A percentile compares a stretch with the other conserved stretches of the same genome.
Conservation (phyloP, 2,113 vertebrate genomes). For the Heterocephalus glaber region DNA sequence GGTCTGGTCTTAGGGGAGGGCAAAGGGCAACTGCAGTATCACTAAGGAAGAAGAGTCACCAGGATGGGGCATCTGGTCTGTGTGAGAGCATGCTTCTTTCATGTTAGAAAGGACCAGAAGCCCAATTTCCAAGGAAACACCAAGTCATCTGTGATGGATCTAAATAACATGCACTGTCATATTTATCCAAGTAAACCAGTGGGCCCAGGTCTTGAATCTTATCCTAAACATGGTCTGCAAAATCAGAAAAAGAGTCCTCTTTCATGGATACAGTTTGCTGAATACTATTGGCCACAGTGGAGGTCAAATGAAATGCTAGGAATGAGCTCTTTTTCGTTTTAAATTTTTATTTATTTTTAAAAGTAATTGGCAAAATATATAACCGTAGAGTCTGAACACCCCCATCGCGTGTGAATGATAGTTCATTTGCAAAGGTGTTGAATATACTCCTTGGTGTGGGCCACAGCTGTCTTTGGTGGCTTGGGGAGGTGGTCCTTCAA, state of each 20-base stretch:
- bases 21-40: not conserved
- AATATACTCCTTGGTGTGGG: constrained; percentile 92
- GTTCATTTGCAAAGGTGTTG: constrained; percentile 90
- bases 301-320: too few relatives aligned
- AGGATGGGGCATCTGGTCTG: not conserved
- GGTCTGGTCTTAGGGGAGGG: not conserved
- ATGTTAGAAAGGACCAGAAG: not conserved
- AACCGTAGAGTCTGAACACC: not conserved
- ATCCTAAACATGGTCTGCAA: not conserved
- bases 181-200: not conserved
- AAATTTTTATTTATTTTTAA: constrained; percentile 51
- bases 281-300: not conserved
- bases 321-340: not conserved
- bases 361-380: constrained; percentile 22
- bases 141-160: too few relatives aligned
- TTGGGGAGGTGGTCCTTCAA: constrained; percentile 93
- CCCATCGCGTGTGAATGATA: constrained; percentile 88
- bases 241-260: not conserved
- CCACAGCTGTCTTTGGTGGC: constrained; percentile 85
- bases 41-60: not conserved
- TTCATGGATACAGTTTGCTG: not conserved
- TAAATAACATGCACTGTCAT: not conserved
- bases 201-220: not conserved
- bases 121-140: not conserved
- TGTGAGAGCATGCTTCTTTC: not conserved